phyloP scores from a whole-genome alignment of 1,140 invertebrate genomes.

The Thalassaphorura encarpata region DNA sequence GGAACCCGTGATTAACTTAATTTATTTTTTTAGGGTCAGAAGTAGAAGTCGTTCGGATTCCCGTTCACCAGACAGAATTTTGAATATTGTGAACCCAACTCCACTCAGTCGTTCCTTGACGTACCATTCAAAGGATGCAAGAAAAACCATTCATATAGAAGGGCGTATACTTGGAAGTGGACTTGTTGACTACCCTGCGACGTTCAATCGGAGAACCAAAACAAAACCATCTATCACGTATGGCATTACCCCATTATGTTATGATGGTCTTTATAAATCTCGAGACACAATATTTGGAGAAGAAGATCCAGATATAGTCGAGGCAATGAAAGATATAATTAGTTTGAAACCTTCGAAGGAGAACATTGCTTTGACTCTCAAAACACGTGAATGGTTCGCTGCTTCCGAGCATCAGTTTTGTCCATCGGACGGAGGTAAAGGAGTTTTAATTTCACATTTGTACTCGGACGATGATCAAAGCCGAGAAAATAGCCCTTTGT shows the following conservation, averaged over 20 bases:
- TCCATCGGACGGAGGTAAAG: conserved; percentile 22
- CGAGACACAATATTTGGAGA: conserved; percentile 23
- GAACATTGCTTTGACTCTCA: neutral
- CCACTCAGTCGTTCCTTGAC: no score
- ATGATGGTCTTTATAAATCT: conserved; percentile 28
- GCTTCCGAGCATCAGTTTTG: conserved; percentile 15
- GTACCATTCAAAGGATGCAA: no score
- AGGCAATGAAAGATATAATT: conserved; percentile 25
- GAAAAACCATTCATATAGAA: no score
- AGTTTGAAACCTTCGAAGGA: neutral
- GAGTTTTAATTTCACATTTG: conserved; percentile 28
- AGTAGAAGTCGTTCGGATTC: neutral
- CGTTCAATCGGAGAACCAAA: conserved; percentile 26
- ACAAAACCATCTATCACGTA: conserved; percentile 23
- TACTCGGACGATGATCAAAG: conserved; percentile 30
- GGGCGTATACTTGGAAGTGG: no score
- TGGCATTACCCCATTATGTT: conserved; percentile 22
- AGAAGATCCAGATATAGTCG: conserved; percentile 25
- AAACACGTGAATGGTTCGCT: conserved; percentile 23
- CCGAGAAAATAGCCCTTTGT: conserved; percentile 14
- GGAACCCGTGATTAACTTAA: no score
- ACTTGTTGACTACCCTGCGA: no score
- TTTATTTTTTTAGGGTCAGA: neutral
- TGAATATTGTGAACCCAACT: no score
- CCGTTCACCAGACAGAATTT: neutral